Conservation (phyloP, 2,888 invertebrate genomes). For the Hesperia comma region DNA sequence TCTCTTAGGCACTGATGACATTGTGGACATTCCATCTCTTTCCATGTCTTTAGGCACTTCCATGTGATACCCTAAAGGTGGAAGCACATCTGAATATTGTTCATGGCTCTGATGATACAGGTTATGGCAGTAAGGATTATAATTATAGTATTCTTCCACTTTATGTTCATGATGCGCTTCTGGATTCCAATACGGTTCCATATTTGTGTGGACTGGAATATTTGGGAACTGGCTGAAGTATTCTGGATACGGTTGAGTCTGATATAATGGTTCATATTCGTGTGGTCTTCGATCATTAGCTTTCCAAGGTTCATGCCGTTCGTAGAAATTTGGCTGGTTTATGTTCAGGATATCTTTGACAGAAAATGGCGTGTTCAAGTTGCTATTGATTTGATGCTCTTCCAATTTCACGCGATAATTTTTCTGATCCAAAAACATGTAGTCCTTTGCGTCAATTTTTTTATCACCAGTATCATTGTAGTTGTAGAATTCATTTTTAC, state of each 20-base stretch:
- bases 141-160: constrained; percentile 70
- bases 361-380: constrained; percentile 68
- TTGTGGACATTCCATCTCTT: constrained; percentile 40
- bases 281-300: constrained; percentile 57
- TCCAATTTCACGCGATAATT: constrained; percentile 62
- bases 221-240: constrained; percentile 67
- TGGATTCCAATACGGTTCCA: constrained; percentile 69
- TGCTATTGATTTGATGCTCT: constrained; percentile 53
- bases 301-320: constrained; percentile 68
- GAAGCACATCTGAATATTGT: constrained; percentile 53
- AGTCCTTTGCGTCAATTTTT: constrained; percentile 50
- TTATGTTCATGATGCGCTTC: constrained; percentile 68
- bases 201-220: constrained; percentile 61
- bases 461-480: constrained; percentile 54
- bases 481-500: constrained; percentile 61
- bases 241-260: constrained; percentile 62
- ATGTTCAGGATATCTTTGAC: constrained; percentile 76
- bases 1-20: constrained; percentile 20
- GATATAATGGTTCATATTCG: constrained; percentile 63
- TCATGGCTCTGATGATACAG: constrained; percentile 70
- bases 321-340: constrained; percentile 65
- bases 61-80: constrained; percentile 44
- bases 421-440: constrained; percentile 51
- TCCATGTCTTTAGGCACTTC: constrained; percentile 56
- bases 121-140: constrained; percentile 70